These are phyloP conservation scores for Rhipidura dahli DNA, from an alignment of 2,113 vertebrate species.

Conservation along the genomic window DNA sequence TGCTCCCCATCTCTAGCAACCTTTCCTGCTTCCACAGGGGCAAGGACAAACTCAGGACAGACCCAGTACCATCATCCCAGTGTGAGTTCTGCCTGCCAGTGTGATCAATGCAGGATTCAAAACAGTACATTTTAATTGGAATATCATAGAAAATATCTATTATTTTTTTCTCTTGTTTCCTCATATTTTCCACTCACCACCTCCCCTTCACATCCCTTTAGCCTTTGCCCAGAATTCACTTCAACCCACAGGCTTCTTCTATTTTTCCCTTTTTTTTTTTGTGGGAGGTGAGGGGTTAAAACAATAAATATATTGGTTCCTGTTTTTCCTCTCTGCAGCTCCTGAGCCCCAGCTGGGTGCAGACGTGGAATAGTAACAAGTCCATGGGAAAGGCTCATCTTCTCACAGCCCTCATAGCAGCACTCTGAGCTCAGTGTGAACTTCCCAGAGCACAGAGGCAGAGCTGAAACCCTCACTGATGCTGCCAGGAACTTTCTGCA, in stretches of 20 bases:
- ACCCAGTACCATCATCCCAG: background rate
- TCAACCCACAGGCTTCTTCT: background rate
- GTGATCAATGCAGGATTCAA: background rate
- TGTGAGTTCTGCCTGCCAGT: background rate
- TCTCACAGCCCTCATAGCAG: conserved; percentile 20
- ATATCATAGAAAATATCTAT: background rate
- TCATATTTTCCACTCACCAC: background rate
- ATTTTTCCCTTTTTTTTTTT: background rate
- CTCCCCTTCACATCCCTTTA: background rate
- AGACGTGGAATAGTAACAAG: conserved; percentile 14
- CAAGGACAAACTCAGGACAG: background rate
- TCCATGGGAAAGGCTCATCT: conserved; percentile 59
- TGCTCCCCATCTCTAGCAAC: background rate
- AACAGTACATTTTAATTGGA: background rate
- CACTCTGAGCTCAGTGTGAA: background rate
- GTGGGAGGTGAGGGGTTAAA: conserved; percentile 41
- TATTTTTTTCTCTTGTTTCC: background rate
- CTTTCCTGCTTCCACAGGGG: background rate
- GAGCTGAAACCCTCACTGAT: background rate
- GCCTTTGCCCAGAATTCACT: background rate
- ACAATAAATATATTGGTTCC: conserved; percentile 46
- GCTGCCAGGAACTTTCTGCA: background rate
- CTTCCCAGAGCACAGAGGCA: background rate
- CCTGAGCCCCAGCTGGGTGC: conserved; percentile 43
- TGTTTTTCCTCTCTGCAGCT: conserved; percentile 34